Conservation (phyloP, 2,888 invertebrate genomes). For the Andrena trimmerana region DNA sequence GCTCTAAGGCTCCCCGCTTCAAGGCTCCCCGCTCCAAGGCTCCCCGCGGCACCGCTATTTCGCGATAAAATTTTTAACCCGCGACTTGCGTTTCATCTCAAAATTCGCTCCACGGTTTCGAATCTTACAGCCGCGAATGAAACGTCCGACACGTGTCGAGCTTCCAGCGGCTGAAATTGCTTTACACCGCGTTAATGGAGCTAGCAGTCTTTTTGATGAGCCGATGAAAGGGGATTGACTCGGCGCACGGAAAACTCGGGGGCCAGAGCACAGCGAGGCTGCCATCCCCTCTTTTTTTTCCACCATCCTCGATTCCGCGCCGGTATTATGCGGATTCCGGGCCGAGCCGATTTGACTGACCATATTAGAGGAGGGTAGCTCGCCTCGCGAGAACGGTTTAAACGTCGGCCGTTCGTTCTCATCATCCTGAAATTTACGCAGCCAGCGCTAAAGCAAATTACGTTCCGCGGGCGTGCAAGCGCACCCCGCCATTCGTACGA, state of each 20-base stretch:
- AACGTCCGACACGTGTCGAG: conserved; percentile 11
- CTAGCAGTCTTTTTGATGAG: conserved; percentile 25
- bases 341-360: conserved; percentile 65
- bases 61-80: too few relatives aligned
- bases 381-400: conserved; percentile 66
- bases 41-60: too few relatives aligned
- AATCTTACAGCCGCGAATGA: neutral
- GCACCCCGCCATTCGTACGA: conserved; percentile 59
- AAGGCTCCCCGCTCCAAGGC: too few relatives aligned
- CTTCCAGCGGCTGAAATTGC: conserved; percentile 52
- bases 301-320: conserved; percentile 36
- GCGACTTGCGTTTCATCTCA: too few relatives aligned
- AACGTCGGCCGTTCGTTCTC: conserved; percentile 77
- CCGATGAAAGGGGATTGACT: conserved; percentile 61
- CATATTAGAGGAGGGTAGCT: conserved; percentile 68
- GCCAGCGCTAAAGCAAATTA: conserved; percentile 77
- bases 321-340: conserved; percentile 59
- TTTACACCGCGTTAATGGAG: conserved; percentile 67
- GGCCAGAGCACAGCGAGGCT: neutral
- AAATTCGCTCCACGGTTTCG: neutral
- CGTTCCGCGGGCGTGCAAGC: conserved; percentile 67
- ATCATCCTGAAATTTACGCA: conserved; percentile 79
- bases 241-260: conserved; percentile 17
- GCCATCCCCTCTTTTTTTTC: conserved; percentile 40
- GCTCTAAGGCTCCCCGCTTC: too few relatives aligned